Evolutionary conservation across 2,113 vertebrate species (phyloP), one percentile per base, ranked within the genome.

Genomic region (Muscicapa adusta): DNA sequence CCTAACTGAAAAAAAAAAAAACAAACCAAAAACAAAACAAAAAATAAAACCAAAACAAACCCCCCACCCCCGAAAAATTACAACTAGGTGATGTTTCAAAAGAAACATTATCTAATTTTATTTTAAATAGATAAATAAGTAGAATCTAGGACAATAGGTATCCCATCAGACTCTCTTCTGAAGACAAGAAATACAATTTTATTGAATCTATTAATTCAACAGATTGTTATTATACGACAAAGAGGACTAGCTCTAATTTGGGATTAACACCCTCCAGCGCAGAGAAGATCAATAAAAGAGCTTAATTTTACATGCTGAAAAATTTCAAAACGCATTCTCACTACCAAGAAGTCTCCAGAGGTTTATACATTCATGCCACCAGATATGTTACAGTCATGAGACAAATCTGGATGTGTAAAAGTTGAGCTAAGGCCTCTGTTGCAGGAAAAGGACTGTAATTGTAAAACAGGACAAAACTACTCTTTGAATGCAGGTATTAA

Each of bases 11-110:
- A 51, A 72, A 31, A 65, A 43, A 6, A 48, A 48, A 48, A 48
- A 4, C 13, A 24, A 23, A 5, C 48, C 26, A 26, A 33, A 16
- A 54, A 18, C 19, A 48, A n/a, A 13, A n/a, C n/a, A 6, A 48
- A 48, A 48, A 48, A 4, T 13, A 24, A 23, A 5, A 24, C 26
- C 15, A 33, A 16, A 54, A 18, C 19, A 48, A n/a, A 13, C n/a
- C n/a, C n/a, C n/a, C 10, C 11, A 22, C 7, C 24, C 6, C 24
- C 26, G n/a, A 22, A 53, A 31, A 53, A 53, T 18, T 0, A 1
- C 6, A 81, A 14, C 17, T 57, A 50, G 10, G 10, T 7, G 4
- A 74, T 31, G 5, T 58, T 78, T 88, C 25, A 71, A 47, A 91
- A 71, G 2, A 85, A 82, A 67, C 50, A 77, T 23, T 65, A 53